Percentiles rank a stretch among this genome's conserved stretches.
phyloP scores from a whole-genome alignment of 2,797 vertebrate genomes.

The Typhlichthys subterraneus region DNA sequence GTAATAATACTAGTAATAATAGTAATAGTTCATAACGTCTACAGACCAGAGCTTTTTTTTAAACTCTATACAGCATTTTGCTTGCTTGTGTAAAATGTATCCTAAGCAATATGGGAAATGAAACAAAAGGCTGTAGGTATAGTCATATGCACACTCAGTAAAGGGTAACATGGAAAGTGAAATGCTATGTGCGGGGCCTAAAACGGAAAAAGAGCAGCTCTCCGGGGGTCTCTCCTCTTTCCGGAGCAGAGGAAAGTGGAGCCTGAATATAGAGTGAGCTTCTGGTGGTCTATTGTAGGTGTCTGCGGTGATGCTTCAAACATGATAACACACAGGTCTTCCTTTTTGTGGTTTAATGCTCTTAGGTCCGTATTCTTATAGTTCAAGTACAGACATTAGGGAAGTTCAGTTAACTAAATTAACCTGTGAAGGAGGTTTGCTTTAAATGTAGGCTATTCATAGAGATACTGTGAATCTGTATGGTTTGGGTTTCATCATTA shows the following conservation, averaged over 20 bases:
- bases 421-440: no score
- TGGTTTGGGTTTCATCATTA: no score
- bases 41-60: conserved; percentile 33
- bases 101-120: conserved; percentile 27
- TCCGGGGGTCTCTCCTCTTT: conserved; percentile 80
- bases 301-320: conserved; percentile 72
- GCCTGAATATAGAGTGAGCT: conserved; percentile 73
- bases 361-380: not conserved
- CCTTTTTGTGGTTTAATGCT: conserved; percentile 11
- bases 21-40: conserved; percentile 29
- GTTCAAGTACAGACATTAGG: no score
- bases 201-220: conserved; percentile 78
- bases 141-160: conserved; percentile 5
- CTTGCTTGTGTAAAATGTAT: conserved; percentile 37
- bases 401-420: no score
- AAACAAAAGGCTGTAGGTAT: conserved; percentile 62
- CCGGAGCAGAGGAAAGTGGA: conserved; percentile 81
- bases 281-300: conserved; percentile 80
- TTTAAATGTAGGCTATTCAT: no score
- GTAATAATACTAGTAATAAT: no score
- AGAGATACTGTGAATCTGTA: no score
- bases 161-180: conserved; percentile 80
- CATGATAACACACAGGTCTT: conserved; percentile 31
- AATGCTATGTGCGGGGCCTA: conserved; percentile 86
- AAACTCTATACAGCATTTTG: conserved; percentile 16